Evolutionary conservation across 2,797 vertebrate species (phyloP).

Genomic region (Paguma larvata): DNA sequence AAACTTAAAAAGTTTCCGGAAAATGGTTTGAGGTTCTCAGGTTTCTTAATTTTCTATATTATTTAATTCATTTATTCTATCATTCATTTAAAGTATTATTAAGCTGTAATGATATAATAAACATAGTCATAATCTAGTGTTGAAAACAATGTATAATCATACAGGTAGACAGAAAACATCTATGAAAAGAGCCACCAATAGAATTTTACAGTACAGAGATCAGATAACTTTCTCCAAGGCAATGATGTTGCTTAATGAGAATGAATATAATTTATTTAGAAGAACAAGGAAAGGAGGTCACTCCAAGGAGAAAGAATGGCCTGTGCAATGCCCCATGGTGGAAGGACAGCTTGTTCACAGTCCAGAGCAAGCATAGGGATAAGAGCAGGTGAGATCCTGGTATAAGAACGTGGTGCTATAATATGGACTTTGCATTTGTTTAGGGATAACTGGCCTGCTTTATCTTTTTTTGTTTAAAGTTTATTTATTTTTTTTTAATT

Average conservation of each 20-base stretch:
- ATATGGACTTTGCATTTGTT: neutral
- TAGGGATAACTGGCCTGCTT: neutral
- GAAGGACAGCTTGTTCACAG: neutral
- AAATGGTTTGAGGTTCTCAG: neutral
- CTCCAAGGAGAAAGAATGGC: neutral
- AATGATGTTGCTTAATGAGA: neutral
- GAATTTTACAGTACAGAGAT: neutral
- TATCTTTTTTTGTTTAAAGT: too few relatives aligned
- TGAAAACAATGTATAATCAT: neutral
- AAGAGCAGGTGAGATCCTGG: neutral
- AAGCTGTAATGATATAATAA: neutral
- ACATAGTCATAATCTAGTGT: too few relatives aligned
- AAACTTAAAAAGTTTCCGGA: neutral
- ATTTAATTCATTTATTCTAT: neutral
- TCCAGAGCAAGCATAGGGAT: neutral
- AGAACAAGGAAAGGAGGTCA: neutral
- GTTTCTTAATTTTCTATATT: neutral
- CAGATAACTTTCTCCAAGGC: neutral
- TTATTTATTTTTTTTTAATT: too few relatives aligned
- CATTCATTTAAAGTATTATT: neutral
- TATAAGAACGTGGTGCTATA: neutral
- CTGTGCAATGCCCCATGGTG: neutral
- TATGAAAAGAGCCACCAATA: neutral
- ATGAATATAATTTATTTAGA: neutral
- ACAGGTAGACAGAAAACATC: neutral